Evolutionary conservation across 2,888 invertebrate genomes (phyloP).

Genomic region (Protodeltote pygarga): DNA sequence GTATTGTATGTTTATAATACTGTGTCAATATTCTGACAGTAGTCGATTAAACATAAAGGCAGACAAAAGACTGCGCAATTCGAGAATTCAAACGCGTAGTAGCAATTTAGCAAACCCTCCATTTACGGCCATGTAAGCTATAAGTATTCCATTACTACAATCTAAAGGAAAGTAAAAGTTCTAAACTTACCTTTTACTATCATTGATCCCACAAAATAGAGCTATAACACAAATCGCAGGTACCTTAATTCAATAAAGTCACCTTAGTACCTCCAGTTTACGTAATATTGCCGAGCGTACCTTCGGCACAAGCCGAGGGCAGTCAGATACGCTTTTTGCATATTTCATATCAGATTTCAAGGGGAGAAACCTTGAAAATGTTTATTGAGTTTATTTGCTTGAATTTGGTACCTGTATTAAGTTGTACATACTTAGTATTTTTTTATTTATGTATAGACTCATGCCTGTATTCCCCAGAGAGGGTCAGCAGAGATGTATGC

Average conservation of each 20-base stretch:
- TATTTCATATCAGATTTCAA: conserved; percentile 63
- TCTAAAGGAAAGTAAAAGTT: background rate
- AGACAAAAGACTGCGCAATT: too few species aligned
- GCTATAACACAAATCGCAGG: conserved; percentile 30
- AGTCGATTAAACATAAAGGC: too few species aligned
- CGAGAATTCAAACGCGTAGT: too few species aligned
- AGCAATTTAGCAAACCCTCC: too few species aligned
- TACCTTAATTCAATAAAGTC: conserved; percentile 53
- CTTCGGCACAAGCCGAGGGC: conserved; percentile 31
- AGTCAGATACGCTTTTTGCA: conserved; percentile 58
- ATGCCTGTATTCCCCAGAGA: too few species aligned
- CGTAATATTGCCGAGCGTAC: conserved; percentile 38
- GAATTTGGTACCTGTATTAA: conserved; percentile 17
- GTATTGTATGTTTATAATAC: too few species aligned
- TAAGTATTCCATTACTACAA: background rate
- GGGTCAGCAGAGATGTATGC: too few species aligned
- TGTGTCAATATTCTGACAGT: too few species aligned
- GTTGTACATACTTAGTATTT: conserved; percentile 13
- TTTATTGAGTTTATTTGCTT: conserved; percentile 44
- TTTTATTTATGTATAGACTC: too few species aligned
- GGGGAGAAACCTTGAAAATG: conserved; percentile 48
- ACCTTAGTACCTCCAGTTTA: conserved; percentile 32
- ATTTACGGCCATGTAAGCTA: too few species aligned
- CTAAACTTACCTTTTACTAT: conserved; percentile 7
- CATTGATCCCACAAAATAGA: conserved; percentile 9